A percentile compares a stretch with the other conserved stretches of the same genome.
These are phyloP conservation scores for Epinotia bilunana DNA, from an alignment of 2,888 invertebrate genomes.

Conservation along the genomic window DNA sequence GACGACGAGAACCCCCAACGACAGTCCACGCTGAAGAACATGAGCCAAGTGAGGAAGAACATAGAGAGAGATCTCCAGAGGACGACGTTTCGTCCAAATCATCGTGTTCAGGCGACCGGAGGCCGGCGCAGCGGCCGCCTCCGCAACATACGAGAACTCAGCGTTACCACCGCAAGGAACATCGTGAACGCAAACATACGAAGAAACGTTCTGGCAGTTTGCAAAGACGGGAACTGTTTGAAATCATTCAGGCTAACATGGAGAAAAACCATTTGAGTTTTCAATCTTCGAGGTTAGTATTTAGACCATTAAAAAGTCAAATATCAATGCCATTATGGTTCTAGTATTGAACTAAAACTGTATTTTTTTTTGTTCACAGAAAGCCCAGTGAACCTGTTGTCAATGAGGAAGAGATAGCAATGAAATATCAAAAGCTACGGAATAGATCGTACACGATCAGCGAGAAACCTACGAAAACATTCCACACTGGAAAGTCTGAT, in stretches of 20 bases:
- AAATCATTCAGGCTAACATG: slow-evolving; percentile 96
- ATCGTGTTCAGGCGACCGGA: slow-evolving; percentile 73
- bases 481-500: slow-evolving; percentile 73
- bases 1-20: slow-evolving; percentile 61
- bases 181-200: slow-evolving; percentile 76
- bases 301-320: neutral
- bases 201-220: slow-evolving; percentile 89
- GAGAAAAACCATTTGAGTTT: slow-evolving; percentile 95
- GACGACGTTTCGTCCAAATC: slow-evolving; percentile 79
- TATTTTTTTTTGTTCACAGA: slow-evolving; percentile 69
- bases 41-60: slow-evolving; percentile 78
- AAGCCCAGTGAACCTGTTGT: slow-evolving; percentile 81
- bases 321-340: neutral
- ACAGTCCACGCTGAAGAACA: slow-evolving; percentile 57
- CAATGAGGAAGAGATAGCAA: slow-evolving; percentile 72
- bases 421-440: slow-evolving; percentile 76
- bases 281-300: slow-evolving; percentile 89
- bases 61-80: slow-evolving; percentile 77
- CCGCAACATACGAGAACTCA: slow-evolving; percentile 67
- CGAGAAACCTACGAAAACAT: slow-evolving; percentile 74
- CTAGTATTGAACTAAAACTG: neutral
- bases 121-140: slow-evolving; percentile 63
- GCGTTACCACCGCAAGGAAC: slow-evolving; percentile 78
- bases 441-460: slow-evolving; percentile 82
- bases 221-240: slow-evolving; percentile 92